Conservation (phyloP, 2,888 invertebrate species). For the Drosophila ezoana region DNA sequence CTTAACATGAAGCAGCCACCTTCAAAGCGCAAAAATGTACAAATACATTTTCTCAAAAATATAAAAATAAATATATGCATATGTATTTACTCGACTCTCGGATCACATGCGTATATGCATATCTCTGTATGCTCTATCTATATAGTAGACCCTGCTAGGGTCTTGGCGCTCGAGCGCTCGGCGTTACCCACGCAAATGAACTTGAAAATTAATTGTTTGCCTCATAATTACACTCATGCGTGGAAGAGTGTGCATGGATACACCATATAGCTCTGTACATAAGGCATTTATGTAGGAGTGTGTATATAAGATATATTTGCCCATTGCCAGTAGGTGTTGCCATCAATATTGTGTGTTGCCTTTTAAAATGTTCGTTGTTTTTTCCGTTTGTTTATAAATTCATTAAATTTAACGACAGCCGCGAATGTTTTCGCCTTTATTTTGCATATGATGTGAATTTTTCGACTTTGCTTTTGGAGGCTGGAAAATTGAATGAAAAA, state of each 20-base stretch:
- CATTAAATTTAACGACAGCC: slow-evolving; percentile 51
- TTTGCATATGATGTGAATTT: slow-evolving; percentile 30
- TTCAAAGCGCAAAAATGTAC: slow-evolving; percentile 63
- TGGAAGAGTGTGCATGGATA: slow-evolving; percentile 10
- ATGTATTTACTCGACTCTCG: slow-evolving; percentile 6
- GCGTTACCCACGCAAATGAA: slow-evolving; percentile 70
- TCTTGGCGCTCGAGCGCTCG: slow-evolving; percentile 29
- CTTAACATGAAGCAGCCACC: slow-evolving; percentile 79
- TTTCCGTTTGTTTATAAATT: slow-evolving; percentile 71
- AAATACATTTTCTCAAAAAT: slow-evolving; percentile 71
- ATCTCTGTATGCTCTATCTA: slow-evolving; percentile 23
- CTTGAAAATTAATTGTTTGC: slow-evolving; percentile 75
- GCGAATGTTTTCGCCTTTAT: slow-evolving; percentile 13
- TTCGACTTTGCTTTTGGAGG: slow-evolving; percentile 11
- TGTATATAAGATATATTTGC: slow-evolving; percentile 33
- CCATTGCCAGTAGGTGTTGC: slow-evolving; percentile 66
- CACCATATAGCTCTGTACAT: slow-evolving; percentile 12
- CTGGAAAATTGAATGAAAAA: slow-evolving; percentile 21
- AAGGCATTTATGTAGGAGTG: slow-evolving; percentile 9
- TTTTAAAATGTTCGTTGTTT: slow-evolving; percentile 49
- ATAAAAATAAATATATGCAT: slow-evolving; percentile 74
- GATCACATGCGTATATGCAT: slow-evolving; percentile 28
- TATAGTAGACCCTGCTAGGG: slow-evolving; percentile 55
- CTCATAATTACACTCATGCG: slow-evolving; percentile 55
- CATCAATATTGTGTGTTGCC: slow-evolving; percentile 62